Conservation (phyloP, 2,113 vertebrate genomes). For the Pleuronectes platessa region DNA sequence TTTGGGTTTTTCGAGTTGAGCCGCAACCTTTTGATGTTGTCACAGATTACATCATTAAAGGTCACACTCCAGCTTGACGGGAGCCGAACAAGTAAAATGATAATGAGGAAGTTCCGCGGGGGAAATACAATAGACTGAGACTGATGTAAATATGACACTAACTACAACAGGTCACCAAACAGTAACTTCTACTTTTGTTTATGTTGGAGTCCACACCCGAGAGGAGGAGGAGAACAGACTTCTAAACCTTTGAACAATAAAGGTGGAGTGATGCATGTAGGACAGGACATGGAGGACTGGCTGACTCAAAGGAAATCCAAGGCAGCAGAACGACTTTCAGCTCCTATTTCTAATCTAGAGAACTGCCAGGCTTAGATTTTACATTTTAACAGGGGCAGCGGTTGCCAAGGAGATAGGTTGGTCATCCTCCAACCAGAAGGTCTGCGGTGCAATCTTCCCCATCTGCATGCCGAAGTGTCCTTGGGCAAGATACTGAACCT, state of each 20-base stretch:
- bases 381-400: neutral
- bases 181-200: neutral
- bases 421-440: too few species aligned
- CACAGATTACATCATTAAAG: too few species aligned
- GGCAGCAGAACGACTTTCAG: constrained; percentile 7
- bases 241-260: neutral
- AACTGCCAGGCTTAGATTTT: neutral
- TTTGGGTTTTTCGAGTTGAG: too few species aligned
- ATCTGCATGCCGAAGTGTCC: too few species aligned
- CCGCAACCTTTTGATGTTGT: too few species aligned
- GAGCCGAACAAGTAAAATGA: too few species aligned
- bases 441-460: too few species aligned
- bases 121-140: neutral
- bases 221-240: neutral
- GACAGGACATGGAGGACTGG: constrained; percentile 2
- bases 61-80: too few species aligned
- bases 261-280: neutral
- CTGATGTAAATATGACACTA: neutral
- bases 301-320: constrained; percentile 5
- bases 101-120: too few species aligned
- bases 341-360: neutral
- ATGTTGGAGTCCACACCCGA: neutral
- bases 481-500: too few species aligned
- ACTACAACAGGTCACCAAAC: neutral
- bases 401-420: too few species aligned